Percentiles rank a stretch among this genome's conserved stretches.
phyloP scores from a whole-genome alignment of 2,113 vertebrate genomes.

The Syrrhaptes paradoxus region DNA sequence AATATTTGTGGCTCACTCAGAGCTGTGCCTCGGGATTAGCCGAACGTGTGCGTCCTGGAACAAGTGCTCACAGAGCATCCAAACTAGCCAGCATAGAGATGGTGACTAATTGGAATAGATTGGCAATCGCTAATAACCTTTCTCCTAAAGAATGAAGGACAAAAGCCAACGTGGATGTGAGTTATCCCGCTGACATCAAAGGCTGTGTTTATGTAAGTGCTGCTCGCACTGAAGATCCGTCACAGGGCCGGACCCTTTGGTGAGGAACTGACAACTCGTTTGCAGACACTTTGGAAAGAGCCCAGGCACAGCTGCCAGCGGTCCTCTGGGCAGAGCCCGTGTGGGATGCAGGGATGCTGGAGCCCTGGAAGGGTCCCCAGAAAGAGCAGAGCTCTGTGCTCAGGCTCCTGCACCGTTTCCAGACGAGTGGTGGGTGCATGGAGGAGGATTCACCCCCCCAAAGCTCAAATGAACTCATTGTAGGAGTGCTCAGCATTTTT shows the following conservation, averaged over 20 bases:
- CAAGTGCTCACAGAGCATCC: not conserved
- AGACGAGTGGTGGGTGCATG: accelerated
- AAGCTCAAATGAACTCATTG: not conserved
- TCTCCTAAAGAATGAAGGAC: not conserved
- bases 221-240: not conserved
- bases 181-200: not conserved
- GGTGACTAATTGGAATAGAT: not conserved
- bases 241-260: not conserved
- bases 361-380: not conserved
- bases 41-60: conserved; percentile 2
- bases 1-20: not conserved
- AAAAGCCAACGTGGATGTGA: not conserved
- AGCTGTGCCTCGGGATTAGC: not conserved
- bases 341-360: accelerated
- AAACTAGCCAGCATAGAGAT: not conserved
- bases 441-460: not conserved
- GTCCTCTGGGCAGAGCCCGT: not conserved
- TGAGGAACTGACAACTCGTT: not conserved
- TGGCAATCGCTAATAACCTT: not conserved
- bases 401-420: not conserved
- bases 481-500: accelerated
- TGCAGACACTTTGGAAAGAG: not conserved
- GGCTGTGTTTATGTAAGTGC: not conserved
- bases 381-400: not conserved
- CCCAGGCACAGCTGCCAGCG: not conserved